Percentiles rank a stretch among this genome's conserved stretches.
Conservation (phyloP, 2,113 vertebrate species). For the Nymphicus hollandicus region DNA sequence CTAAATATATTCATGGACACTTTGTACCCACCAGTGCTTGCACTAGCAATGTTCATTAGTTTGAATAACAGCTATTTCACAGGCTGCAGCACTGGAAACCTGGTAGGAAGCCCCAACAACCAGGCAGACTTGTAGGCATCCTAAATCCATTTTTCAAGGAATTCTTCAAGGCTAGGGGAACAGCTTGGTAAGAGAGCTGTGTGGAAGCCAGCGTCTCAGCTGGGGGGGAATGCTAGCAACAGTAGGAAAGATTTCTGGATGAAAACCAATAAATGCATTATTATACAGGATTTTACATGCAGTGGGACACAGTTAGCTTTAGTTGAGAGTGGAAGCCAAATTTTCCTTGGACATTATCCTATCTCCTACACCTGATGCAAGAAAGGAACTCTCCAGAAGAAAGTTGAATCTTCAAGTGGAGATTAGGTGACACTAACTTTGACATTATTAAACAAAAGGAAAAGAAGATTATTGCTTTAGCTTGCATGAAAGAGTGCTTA, state of each 20-base stretch:
- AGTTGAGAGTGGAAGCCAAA: background rate
- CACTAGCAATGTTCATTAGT: conserved; percentile 24
- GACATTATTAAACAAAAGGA: background rate
- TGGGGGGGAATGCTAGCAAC: conserved; percentile 23
- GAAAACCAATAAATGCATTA: conserved; percentile 41
- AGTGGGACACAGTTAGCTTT: background rate
- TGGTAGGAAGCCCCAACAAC: background rate
- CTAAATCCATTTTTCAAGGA: conserved; percentile 62
- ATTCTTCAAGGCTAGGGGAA: conserved; percentile 38
- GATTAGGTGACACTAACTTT: background rate
- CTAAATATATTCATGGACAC: conserved; percentile 15
- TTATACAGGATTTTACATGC: conserved; percentile 44
- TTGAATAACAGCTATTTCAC: conserved; percentile 48
- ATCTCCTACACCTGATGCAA: background rate
- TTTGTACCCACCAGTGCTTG: conserved; percentile 2
- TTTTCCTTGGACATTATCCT: background rate
- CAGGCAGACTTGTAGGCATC: conserved; percentile 15
- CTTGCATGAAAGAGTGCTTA: background rate
- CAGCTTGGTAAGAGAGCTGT: background rate
- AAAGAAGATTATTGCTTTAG: background rate
- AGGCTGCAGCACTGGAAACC: conserved; percentile 7
- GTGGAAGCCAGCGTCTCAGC: conserved; percentile 36
- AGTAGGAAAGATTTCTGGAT: conserved; percentile 22
- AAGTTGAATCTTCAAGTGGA: background rate
- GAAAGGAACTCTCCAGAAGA: background rate